Conservation (phyloP, 2,113 vertebrate species). For the Ptychochromis oligacanthus region DNA sequence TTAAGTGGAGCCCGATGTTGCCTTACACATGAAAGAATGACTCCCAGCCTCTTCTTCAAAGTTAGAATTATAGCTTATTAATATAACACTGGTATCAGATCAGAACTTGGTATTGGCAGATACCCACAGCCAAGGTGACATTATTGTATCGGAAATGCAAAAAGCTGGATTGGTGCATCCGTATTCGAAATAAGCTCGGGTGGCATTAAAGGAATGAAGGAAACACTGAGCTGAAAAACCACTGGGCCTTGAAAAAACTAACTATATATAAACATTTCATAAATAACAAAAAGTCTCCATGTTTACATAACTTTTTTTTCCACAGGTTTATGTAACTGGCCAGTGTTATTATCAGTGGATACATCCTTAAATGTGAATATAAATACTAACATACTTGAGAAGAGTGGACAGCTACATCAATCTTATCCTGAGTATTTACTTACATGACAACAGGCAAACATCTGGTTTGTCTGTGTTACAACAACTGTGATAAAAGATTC, state of each 20-base stretch:
- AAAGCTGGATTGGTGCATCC: not conserved
- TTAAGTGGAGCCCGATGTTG: no score
- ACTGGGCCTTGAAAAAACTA: no score
- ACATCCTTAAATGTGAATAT: not conserved
- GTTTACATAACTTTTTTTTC: conserved; percentile 1
- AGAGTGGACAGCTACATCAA: not conserved
- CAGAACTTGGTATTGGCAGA: no score
- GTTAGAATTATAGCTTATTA: no score
- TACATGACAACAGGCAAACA: conserved; percentile 28
- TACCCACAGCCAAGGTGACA: no score
- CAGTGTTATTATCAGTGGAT: not conserved
- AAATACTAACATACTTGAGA: not conserved
- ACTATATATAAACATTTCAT: not conserved
- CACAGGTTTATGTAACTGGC: conserved; percentile 16
- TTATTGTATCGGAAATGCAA: no score
- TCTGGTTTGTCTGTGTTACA: conserved; percentile 39
- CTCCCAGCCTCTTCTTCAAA: no score
- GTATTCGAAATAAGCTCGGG: not conserved
- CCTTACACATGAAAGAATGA: no score
- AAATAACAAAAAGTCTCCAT: not conserved
- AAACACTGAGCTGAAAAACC: not conserved
- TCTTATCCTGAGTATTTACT: not conserved
- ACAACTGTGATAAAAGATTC: conserved; percentile 2
- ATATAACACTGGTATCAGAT: no score
- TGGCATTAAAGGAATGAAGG: not conserved